Conservation (phyloP, 2,888 invertebrate species). For the Apomyelois bistriatella region DNA sequence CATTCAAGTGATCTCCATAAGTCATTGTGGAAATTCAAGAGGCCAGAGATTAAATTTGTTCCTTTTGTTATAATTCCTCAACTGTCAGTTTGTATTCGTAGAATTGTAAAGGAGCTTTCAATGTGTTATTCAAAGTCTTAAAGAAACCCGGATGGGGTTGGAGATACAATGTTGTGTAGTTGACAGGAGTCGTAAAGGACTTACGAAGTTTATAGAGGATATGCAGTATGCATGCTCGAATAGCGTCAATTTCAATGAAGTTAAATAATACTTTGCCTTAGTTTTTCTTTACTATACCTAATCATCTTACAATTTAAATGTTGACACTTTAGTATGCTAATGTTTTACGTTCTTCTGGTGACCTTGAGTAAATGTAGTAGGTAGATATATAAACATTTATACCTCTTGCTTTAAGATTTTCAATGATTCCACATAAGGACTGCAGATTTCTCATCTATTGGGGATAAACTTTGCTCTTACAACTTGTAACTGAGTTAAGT, state of each 20-base stretch:
- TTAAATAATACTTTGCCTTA: constrained; percentile 1
- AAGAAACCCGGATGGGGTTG: constrained; percentile 23
- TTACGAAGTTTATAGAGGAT: constrained; percentile 18
- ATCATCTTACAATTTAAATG: not conserved
- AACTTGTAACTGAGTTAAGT: constrained; percentile 72
- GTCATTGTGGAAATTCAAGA: constrained; percentile 27
- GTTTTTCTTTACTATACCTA: not conserved
- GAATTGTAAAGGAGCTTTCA: constrained; percentile 34
- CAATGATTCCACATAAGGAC: constrained; percentile 26
- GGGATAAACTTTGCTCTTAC: constrained; percentile 66
- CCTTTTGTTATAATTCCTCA: constrained; percentile 35
- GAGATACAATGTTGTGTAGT: constrained; percentile 28
- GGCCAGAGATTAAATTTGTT: constrained; percentile 36
- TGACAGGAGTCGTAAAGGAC: constrained; percentile 23
- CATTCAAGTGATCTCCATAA: constrained; percentile 31
- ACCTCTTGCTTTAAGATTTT: constrained; percentile 22
- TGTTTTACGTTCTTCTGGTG: constrained; percentile 14
- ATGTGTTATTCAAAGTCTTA: constrained; percentile 22
- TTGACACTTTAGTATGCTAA: not conserved
- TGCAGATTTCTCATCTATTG: constrained; percentile 48
- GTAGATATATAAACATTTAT: constrained; percentile 8
- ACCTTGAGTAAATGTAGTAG: constrained; percentile 7
- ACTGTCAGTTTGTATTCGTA: constrained; percentile 31
- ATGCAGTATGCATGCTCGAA: too few relatives aligned
- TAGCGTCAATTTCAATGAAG: not conserved